Percentiles rank a stretch among this genome's conserved stretches.
phyloP scores from a whole-genome alignment of 2,888 invertebrate species.

The Drosophila austrosaltans region DNA sequence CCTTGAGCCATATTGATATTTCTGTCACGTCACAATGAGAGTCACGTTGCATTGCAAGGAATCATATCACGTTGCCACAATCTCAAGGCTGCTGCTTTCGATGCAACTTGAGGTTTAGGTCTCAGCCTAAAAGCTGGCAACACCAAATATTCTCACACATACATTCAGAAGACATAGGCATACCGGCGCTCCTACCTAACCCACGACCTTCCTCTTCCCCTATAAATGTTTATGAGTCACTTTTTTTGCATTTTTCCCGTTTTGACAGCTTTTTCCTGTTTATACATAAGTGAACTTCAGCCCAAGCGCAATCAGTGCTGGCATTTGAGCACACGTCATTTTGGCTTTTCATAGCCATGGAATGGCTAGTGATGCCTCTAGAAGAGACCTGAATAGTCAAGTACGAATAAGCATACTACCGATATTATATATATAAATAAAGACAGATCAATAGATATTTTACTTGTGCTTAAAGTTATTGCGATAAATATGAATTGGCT shows the following conservation, averaged over 20 bases:
- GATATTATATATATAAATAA: no score
- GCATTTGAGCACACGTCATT: background rate
- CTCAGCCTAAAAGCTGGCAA: slow-evolving; percentile 67
- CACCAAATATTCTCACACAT: slow-evolving; percentile 46
- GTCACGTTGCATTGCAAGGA: slow-evolving; percentile 46
- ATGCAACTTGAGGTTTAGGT: slow-evolving; percentile 10
- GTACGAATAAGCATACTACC: no score
- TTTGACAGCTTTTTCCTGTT: slow-evolving; percentile 55
- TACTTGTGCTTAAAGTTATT: no score
- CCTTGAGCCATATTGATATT: slow-evolving; percentile 66
- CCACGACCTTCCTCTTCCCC: slow-evolving; percentile 6
- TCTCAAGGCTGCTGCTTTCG: slow-evolving; percentile 40
- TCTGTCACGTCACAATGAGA: slow-evolving; percentile 74
- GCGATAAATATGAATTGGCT: background rate
- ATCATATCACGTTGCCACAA: slow-evolving; percentile 46
- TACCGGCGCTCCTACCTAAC: slow-evolving; percentile 22
- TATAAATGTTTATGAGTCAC: slow-evolving; percentile 66
- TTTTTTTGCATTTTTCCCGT: slow-evolving; percentile 40
- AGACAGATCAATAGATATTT: no score
- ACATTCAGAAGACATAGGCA: slow-evolving; percentile 28
- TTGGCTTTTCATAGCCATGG: background rate
- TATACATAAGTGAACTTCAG: slow-evolving; percentile 55
- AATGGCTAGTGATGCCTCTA: background rate
- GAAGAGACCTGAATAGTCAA: no score
- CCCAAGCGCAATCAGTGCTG: slow-evolving; percentile 26